Evolutionary conservation across 2,113 vertebrate genomes (phyloP).

Genomic region (Etia nguti): DNA sequence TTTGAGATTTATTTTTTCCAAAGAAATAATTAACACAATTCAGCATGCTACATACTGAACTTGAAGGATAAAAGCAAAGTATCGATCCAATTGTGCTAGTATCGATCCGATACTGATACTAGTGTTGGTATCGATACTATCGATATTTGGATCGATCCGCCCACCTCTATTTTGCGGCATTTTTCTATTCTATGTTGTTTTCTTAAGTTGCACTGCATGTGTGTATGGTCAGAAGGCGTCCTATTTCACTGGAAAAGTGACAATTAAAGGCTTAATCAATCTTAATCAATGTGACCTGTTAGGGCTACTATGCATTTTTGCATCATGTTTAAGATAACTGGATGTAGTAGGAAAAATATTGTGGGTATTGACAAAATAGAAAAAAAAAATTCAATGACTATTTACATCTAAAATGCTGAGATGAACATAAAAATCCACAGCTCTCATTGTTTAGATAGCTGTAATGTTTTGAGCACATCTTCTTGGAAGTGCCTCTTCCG

Average conservation of each 20-base stretch:
- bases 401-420: not conserved
- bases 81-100: rapidly evolving
- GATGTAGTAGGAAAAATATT: not conserved
- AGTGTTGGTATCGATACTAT: not conserved
- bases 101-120: not conserved
- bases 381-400: not conserved
- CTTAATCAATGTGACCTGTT: not conserved
- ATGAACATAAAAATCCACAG: not conserved
- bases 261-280: not conserved
- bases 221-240: not conserved
- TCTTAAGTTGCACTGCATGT: not conserved
- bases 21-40: no score
- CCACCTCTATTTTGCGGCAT: not conserved
- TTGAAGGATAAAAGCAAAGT: no score
- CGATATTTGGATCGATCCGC: not conserved
- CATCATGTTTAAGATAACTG: not conserved
- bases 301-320: not conserved
- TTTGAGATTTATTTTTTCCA: no score
- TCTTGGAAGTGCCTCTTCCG: not conserved
- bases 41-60: no score
- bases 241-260: not conserved
- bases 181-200: not conserved
- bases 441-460: not conserved
- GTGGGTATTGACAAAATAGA: not conserved
- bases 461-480: not conserved